Percentiles rank a stretch among this genome's conserved stretches.
Conservation (phyloP, 2,888 invertebrate species). For the Scaptomyza reducta region DNA sequence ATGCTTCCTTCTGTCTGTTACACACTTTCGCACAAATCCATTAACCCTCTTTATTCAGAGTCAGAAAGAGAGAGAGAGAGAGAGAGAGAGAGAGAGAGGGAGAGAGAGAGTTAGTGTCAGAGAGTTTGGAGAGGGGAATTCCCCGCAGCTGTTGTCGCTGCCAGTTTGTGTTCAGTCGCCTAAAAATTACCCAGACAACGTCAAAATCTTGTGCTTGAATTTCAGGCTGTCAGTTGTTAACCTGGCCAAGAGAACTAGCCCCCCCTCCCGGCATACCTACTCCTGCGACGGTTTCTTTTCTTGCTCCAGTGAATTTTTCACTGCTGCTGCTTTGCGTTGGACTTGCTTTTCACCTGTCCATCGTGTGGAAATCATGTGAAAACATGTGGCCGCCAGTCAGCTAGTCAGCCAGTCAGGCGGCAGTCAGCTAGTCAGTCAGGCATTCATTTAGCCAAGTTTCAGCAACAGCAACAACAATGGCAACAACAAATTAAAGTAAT, state of each 20-base stretch:
- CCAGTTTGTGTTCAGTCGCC: slow-evolving; percentile 49
- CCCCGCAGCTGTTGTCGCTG: slow-evolving; percentile 54
- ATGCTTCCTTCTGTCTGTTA: no score
- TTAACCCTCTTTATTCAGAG: no score
- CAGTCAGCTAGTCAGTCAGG: slow-evolving; percentile 68
- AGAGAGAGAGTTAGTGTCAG: not conserved
- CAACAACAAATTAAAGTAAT: slow-evolving; percentile 78
- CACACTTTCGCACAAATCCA: no score
- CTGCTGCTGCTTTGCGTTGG: slow-evolving; percentile 29
- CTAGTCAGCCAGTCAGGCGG: slow-evolving; percentile 54
- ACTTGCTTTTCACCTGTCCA: slow-evolving; percentile 78
- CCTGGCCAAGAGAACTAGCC: slow-evolving; percentile 32
- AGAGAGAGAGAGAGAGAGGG: not conserved
- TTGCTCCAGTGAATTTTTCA: slow-evolving; percentile 77
- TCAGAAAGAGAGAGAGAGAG: not conserved
- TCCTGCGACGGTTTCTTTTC: slow-evolving; percentile 55
- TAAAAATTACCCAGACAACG: slow-evolving; percentile 67
- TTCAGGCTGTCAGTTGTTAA: slow-evolving; percentile 63
- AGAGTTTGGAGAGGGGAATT: slow-evolving; percentile 12
- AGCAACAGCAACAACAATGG: slow-evolving; percentile 58
- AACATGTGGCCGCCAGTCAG: slow-evolving; percentile 76
- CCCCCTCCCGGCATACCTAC: slow-evolving; percentile 9
- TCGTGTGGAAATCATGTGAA: slow-evolving; percentile 79
- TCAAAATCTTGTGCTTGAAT: slow-evolving; percentile 73
- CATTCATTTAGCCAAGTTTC: slow-evolving; percentile 77